phyloP scores from a whole-genome alignment of 2,113 vertebrate species.

The Tautogolabrus adspersus region DNA sequence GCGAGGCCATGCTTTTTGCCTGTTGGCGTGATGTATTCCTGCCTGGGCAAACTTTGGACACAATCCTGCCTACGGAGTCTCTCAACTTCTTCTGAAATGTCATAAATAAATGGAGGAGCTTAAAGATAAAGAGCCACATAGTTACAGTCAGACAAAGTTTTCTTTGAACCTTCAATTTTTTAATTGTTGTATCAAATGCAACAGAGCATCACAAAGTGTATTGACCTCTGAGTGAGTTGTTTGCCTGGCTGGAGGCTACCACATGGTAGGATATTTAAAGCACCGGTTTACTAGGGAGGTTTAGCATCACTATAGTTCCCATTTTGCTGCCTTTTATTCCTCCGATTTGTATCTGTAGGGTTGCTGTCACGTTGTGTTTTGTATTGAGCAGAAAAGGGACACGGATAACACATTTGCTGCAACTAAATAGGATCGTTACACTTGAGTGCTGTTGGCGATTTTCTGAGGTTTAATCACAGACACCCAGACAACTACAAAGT shows the following conservation, averaged over 20 bases:
- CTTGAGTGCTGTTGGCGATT: conserved; percentile 25
- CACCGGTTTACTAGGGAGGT: not conserved
- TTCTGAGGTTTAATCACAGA: conserved; percentile 26
- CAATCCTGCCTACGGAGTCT: conserved; percentile 2
- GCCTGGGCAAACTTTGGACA: conserved; percentile 32
- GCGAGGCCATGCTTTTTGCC: conserved; percentile 62
- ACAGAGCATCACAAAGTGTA: conserved; percentile 1
- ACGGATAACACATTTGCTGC: conserved; percentile 8
- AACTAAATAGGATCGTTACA: conserved; percentile 23
- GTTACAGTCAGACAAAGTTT: not conserved
- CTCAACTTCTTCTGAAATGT: conserved; percentile 13
- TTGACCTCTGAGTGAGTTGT: conserved; percentile 48
- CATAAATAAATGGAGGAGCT: conserved; percentile 21
- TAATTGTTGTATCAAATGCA: not conserved
- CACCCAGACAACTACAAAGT: conserved; percentile 3
- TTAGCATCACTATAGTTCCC: conserved; percentile 47
- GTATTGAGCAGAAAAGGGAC: conserved; percentile 26
- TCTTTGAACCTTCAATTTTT: not conserved
- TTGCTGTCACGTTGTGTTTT: conserved; percentile 47
- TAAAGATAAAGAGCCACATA: not conserved
- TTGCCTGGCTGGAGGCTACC: conserved; percentile 40
- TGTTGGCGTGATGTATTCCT: conserved; percentile 57
- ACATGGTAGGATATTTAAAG: conserved; percentile 17
- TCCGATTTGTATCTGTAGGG: conserved; percentile 40
- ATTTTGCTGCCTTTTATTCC: conserved; percentile 27